Evolutionary conservation across 1,140 invertebrate genomes (phyloP).

Genomic region (Trichogramma pretiosum): DNA sequence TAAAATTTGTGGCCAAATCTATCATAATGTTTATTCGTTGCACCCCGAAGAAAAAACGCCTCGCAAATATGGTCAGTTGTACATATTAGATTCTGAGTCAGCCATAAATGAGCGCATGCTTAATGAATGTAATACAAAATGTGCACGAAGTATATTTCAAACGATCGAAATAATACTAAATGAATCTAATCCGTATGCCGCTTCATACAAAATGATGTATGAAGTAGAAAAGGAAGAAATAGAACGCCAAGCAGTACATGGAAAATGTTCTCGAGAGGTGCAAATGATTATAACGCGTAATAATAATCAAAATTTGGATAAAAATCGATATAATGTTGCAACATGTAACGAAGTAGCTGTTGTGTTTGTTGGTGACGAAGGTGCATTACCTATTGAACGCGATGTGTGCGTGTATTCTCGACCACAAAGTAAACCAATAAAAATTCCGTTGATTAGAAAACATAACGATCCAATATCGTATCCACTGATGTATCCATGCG

Average conservation of each 20-base stretch:
- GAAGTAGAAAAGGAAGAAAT: conserved; percentile 11
- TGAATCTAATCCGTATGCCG: conserved; percentile 5
- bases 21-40: conserved; percentile 13
- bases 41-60: conserved; percentile 3
- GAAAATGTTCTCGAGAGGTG: not conserved
- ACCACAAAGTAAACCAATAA: too few species aligned
- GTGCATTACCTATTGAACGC: too few species aligned
- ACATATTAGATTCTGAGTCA: not conserved
- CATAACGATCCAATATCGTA: conserved; percentile 15
- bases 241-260: not conserved
- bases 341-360: too few species aligned
- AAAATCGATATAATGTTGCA: too few species aligned
- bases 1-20: conserved; percentile 13
- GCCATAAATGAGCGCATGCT: too few species aligned
- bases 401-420: conserved; percentile 11
- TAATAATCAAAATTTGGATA: not conserved
- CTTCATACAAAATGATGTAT: conserved; percentile 14
- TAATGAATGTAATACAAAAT: not conserved
- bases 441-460: conserved; percentile 5
- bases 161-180: not conserved
- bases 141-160: not conserved
- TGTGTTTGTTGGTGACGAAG: too few species aligned
- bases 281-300: conserved; percentile 1
- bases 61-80: conserved; percentile 7
- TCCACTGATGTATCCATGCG: conserved; percentile 2